These are phyloP conservation scores for Cancer borealis DNA, from an alignment of 2,888 invertebrate genomes.

Conservation along the genomic window DNA sequence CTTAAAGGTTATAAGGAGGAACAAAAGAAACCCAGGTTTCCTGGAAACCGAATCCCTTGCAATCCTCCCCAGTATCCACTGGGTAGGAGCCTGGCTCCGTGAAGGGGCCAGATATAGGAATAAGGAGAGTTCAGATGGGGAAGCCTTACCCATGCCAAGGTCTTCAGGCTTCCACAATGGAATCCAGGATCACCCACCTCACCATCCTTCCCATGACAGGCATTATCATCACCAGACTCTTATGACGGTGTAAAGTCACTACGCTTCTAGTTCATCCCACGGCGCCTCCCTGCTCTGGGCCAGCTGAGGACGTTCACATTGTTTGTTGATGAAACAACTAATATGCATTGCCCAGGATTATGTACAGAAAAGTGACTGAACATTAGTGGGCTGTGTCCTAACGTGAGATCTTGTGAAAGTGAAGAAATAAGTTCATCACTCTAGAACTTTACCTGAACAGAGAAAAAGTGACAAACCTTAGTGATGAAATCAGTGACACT, in stretches of 20 bases:
- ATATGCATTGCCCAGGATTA: not conserved
- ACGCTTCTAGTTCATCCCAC: conserved; percentile 50
- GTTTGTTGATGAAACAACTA: conserved; percentile 28
- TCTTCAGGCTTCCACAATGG: not conserved
- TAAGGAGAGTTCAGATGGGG: conserved; percentile 29
- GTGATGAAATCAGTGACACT: conserved; percentile 20
- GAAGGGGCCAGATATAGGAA: conserved; percentile 46
- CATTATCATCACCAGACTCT: conserved; percentile 44
- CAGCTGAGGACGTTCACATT: conserved; percentile 3
- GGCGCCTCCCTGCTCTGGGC: not conserved
- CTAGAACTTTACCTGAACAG: not conserved
- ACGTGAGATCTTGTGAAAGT: conserved; percentile 19
- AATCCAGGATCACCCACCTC: conserved; percentile 1
- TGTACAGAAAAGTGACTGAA: conserved; percentile 25
- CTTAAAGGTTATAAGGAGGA: conserved; percentile 66
- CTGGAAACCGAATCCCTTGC: not conserved
- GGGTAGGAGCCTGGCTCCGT: not conserved
- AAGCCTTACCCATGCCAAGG: conserved; percentile 33
- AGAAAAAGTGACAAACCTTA: not conserved
- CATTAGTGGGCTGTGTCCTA: conserved; percentile 25
- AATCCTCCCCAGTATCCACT: not conserved
- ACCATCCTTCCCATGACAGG: conserved; percentile 51
- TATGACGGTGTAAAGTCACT: conserved; percentile 54
- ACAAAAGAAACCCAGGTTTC: conserved; percentile 29
- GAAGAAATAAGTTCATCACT: not conserved